Percentiles rank a stretch among this genome's conserved stretches.
These are phyloP conservation scores for Lepilemur septentrionalis DNA, from an alignment of 2,797 vertebrate species.

Conservation along the genomic window DNA sequence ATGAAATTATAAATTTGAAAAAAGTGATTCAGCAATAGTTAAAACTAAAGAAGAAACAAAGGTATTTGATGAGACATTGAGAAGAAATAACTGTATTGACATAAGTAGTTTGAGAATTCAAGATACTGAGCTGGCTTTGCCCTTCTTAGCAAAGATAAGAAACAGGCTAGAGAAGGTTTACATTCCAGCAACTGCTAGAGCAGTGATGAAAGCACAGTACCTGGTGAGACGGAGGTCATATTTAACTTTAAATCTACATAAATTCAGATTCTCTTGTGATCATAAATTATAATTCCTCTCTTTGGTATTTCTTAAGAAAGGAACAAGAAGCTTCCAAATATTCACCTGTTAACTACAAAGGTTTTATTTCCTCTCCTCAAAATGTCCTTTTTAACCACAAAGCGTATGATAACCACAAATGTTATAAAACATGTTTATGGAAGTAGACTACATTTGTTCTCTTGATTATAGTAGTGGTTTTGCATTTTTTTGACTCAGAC, in stretches of 20 bases:
- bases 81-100: slow-evolving; percentile 8
- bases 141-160: slow-evolving; percentile 21
- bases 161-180: background rate
- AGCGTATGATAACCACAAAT: background rate
- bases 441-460: slow-evolving; percentile 13
- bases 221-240: background rate
- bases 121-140: background rate
- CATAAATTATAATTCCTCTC: background rate
- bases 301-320: slow-evolving; percentile 5
- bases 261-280: background rate
- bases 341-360: background rate
- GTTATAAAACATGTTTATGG: background rate
- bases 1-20: background rate
- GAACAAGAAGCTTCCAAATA: background rate
- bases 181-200: background rate
- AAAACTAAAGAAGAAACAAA: slow-evolving; percentile 33
- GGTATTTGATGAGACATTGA: background rate
- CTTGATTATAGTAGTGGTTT: background rate
- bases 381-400: background rate
- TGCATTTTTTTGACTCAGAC: background rate
- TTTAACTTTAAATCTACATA: background rate
- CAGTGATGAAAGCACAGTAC: background rate
- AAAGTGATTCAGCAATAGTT: background rate
- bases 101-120: background rate
- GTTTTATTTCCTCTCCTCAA: background rate